Percentiles rank a stretch among this genome's conserved stretches.
Evolutionary conservation across 2,797 vertebrate species (phyloP).

Genomic region (Tympanoctomys barrerae): DNA sequence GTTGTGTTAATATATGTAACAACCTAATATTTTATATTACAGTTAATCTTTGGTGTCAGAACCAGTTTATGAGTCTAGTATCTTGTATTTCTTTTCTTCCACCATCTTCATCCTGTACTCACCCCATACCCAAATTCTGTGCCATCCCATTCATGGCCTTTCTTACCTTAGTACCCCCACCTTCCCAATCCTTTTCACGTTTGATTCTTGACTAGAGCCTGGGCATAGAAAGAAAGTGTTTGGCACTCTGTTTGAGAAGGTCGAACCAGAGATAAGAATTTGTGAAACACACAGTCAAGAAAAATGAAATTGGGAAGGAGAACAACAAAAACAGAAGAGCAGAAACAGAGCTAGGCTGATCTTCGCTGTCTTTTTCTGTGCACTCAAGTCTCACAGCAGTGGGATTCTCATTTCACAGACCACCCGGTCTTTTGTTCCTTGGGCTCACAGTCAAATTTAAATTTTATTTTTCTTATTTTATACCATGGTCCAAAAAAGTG

Average conservation of each 20-base stretch:
- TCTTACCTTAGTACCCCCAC: not conserved
- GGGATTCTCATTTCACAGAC: not conserved
- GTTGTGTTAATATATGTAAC: not conserved
- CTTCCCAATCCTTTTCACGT: not conserved
- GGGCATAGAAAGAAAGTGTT: not conserved
- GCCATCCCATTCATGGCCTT: not conserved
- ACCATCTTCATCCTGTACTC: not conserved
- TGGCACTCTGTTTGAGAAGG: slow-evolving; percentile 39
- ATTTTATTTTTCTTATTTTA: slow-evolving; percentile 40
- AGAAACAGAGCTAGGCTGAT: not conserved
- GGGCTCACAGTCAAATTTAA: not conserved
- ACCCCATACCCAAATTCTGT: not conserved
- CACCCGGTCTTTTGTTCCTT: not conserved
- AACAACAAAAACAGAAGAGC: not conserved
- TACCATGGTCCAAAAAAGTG: not conserved
- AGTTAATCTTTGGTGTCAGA: slow-evolving; percentile 20
- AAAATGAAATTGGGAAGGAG: slow-evolving; percentile 56
- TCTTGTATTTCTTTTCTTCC: not conserved
- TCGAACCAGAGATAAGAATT: slow-evolving; percentile 31
- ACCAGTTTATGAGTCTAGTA: not conserved
- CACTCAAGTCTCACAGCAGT: not conserved
- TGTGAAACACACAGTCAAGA: slow-evolving; percentile 62
- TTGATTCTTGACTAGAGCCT: slow-evolving; percentile 1
- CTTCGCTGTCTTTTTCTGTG: not conserved
- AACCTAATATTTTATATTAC: slow-evolving; percentile 15